Conservation (phyloP, 2,797 vertebrate species). For the Xenentodon cancila region DNA sequence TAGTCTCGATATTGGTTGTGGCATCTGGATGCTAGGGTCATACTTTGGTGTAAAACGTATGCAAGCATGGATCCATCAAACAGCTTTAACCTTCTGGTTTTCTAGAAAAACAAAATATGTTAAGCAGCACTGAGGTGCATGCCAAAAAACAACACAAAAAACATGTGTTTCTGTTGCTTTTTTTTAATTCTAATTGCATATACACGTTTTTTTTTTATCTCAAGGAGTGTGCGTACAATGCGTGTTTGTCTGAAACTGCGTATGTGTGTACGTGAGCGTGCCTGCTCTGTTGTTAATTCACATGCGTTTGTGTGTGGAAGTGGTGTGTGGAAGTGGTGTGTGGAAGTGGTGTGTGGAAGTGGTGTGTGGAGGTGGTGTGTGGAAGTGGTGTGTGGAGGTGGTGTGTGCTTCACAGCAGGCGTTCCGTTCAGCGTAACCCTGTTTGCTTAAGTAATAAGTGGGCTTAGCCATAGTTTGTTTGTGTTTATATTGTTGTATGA, state of each 20-base stretch:
- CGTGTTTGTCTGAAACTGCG: background rate
- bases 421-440: constrained; percentile 66
- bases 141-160: constrained; percentile 68
- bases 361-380: no score
- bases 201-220: constrained; percentile 71
- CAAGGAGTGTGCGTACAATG: constrained; percentile 22
- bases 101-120: constrained; percentile 59
- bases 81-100: constrained; percentile 24
- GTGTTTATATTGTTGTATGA: constrained; percentile 38
- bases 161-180: constrained; percentile 76
- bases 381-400: constrained; percentile 57
- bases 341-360: constrained; percentile 61
- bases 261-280: no score
- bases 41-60: no score
- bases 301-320: constrained; percentile 63
- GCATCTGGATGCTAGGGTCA: no score
- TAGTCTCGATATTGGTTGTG: no score
- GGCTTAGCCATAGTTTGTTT: constrained; percentile 70
- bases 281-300: constrained; percentile 6
- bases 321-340: constrained; percentile 60
- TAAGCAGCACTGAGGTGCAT: constrained; percentile 60
- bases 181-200: constrained; percentile 78
- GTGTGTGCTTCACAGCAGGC: constrained; percentile 64
- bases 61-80: no score
- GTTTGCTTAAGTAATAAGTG: constrained; percentile 74